These are phyloP conservation scores for Myotis planiceps DNA, from an alignment of 2,797 vertebrate species.

Conservation along the genomic window DNA sequence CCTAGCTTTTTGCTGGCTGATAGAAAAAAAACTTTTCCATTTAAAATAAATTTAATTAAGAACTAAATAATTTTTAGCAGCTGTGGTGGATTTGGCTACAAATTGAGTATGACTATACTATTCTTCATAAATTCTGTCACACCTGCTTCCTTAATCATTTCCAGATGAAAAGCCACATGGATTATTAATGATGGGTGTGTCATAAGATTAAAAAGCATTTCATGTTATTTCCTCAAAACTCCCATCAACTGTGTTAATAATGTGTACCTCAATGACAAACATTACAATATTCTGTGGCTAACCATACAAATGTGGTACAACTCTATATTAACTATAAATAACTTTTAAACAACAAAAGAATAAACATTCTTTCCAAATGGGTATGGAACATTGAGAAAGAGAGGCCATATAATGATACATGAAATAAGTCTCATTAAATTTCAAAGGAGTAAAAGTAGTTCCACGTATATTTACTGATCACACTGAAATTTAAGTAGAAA, in stretches of 20 bases:
- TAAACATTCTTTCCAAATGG: background rate
- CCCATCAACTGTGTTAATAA: background rate
- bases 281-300: background rate
- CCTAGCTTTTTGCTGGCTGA: background rate
- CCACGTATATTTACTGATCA: background rate
- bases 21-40: background rate
- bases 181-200: background rate
- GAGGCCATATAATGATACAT: background rate
- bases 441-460: background rate
- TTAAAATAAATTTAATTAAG: constrained; percentile 32
- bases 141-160: constrained; percentile 14
- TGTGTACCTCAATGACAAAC: background rate
- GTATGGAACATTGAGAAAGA: background rate
- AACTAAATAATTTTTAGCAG: background rate
- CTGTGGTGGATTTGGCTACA: background rate
- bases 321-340: background rate
- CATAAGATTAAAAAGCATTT: background rate
- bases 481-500: background rate
- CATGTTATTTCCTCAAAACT: background rate
- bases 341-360: background rate
- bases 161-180: background rate
- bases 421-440: background rate
- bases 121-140: background rate
- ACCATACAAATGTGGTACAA: background rate
- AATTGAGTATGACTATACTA: background rate